phyloP scores from a whole-genome alignment of 2,888 invertebrate species.

The Sclerodermus sp. region DNA sequence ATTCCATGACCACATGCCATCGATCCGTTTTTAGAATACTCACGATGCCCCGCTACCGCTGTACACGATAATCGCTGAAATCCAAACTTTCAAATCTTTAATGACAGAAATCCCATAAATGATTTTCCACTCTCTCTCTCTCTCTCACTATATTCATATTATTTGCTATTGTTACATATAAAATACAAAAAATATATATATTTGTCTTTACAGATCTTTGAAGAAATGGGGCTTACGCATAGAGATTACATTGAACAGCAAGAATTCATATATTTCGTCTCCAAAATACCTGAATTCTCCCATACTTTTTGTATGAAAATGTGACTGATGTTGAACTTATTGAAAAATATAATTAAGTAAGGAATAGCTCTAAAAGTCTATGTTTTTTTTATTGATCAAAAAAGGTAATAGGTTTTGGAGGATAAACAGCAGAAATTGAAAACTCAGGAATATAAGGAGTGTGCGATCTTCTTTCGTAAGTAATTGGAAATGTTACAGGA shows the following conservation, averaged over 20 bases:
- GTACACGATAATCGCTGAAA: no score
- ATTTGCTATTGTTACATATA: no score
- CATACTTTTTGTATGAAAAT: conserved; percentile 64
- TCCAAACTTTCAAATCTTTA: no score
- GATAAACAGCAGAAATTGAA: conserved; percentile 61
- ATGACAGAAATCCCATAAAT: no score
- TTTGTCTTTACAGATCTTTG: conserved; percentile 60
- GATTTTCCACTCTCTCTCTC: conserved; percentile 8
- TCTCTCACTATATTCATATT: no score
- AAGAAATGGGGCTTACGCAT: conserved; percentile 65
- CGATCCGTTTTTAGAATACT: no score
- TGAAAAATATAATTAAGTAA: neutral
- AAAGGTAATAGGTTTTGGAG: conserved; percentile 54
- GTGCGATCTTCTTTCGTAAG: no score
- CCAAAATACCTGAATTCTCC: conserved; percentile 67
- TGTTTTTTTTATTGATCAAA: neutral
- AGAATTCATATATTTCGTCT: conserved; percentile 66
- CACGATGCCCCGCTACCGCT: no score
- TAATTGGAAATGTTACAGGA: no score
- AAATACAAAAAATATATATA: neutral
- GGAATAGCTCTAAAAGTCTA: conserved; percentile 1
- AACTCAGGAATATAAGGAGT: no score
- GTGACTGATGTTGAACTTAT: conserved; percentile 13
- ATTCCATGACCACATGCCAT: no score
- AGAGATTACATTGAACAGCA: conserved; percentile 63